Evolutionary conservation across 2,113 vertebrate species (phyloP).

Genomic region (Columbina picui): DNA sequence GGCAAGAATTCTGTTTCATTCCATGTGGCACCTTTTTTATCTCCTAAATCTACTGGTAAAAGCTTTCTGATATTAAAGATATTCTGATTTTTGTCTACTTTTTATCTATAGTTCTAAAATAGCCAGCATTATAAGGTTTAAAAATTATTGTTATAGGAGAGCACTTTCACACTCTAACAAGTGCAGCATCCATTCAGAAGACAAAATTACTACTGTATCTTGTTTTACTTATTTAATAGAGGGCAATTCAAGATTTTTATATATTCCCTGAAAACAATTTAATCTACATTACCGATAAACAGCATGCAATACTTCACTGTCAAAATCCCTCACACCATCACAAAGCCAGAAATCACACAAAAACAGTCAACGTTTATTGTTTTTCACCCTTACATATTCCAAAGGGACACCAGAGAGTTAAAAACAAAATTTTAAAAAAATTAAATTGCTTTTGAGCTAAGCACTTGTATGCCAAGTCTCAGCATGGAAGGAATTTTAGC

Average conservation of each 20-base stretch:
- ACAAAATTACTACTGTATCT: not conserved
- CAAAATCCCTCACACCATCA: not conserved
- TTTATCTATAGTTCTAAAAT: not conserved
- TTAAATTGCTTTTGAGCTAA: conserved; percentile 67
- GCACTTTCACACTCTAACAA: not conserved
- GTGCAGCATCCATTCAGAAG: not conserved
- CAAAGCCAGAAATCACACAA: not conserved
- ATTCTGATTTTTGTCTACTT: not conserved
- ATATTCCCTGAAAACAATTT: not conserved
- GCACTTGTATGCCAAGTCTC: conserved; percentile 69
- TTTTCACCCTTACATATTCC: conserved; percentile 33
- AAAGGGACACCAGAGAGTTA: not conserved
- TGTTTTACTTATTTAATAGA: not conserved
- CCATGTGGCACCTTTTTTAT: not conserved
- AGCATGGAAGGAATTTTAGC: conserved; percentile 75
- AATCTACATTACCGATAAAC: not conserved
- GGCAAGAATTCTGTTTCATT: not conserved
- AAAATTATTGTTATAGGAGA: not conserved
- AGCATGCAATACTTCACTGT: not conserved
- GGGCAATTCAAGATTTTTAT: not conserved
- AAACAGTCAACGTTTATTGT: not conserved
- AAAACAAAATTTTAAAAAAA: conserved; percentile 58
- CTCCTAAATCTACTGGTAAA: not conserved
- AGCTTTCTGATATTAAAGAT: not conserved
- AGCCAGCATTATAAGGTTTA: not conserved